Percentiles rank a stretch among this genome's conserved stretches.
These are phyloP conservation scores for Calameuta filiformis DNA, from an alignment of 2,888 invertebrate species.

Conservation along the genomic window DNA sequence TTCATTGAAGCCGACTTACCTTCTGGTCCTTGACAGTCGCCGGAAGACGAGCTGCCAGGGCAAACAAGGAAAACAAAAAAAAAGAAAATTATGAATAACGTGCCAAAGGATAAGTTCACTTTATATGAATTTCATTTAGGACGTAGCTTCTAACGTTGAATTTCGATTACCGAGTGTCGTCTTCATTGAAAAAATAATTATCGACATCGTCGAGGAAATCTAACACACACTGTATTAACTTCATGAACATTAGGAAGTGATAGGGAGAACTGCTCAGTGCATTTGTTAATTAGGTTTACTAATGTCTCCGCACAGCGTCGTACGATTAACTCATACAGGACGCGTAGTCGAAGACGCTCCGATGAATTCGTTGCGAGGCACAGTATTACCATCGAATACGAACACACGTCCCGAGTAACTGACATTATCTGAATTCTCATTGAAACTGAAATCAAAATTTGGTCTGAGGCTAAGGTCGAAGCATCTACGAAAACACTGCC, in stretches of 20 bases:
- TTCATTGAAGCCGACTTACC: conserved; percentile 45
- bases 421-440: conserved; percentile 24
- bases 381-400: not conserved
- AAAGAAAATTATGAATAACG: conserved; percentile 32
- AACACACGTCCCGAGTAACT: not conserved
- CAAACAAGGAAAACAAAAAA: conserved; percentile 4
- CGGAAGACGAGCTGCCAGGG: not conserved
- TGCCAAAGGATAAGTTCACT: conserved; percentile 59
- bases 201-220: not conserved
- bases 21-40: conserved; percentile 38
- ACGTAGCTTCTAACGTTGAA: not conserved
- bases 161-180: not conserved
- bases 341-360: not conserved
- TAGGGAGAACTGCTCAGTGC: not conserved
- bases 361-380: not conserved
- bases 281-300: not conserved
- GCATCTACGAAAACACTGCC: conserved; percentile 62
- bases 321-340: not conserved
- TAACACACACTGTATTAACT: not conserved
- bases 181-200: not conserved
- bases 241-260: not conserved
- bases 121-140: conserved; percentile 48
- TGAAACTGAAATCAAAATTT: conserved; percentile 56
- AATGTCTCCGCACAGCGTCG: not conserved
- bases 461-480: conserved; percentile 61